Conservation (phyloP, 1,140 invertebrate genomes). For the Zaprionus nigranus region DNA sequence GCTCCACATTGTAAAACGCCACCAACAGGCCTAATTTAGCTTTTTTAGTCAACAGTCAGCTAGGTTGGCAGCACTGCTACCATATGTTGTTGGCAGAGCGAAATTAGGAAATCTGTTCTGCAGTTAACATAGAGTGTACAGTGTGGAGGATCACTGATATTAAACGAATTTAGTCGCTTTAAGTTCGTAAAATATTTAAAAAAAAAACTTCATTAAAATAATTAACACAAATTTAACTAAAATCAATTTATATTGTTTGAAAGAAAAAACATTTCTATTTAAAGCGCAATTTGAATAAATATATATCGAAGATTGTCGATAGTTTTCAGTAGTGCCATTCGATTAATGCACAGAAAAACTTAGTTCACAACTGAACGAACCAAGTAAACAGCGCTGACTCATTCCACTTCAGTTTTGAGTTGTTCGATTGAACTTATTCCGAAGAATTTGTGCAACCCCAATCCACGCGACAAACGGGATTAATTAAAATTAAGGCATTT, state of each 20-base stretch:
- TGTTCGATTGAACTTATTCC: constrained; percentile 11
- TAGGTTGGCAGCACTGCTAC: neutral
- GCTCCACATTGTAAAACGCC: no score
- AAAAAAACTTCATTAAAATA: neutral
- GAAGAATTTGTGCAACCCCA: constrained; percentile 8
- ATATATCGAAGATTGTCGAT: neutral
- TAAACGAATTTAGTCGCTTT: neutral
- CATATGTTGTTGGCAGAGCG: constrained; percentile 9
- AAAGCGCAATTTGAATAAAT: neutral
- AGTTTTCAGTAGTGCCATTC: neutral
- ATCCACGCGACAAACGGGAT: constrained; percentile 30
- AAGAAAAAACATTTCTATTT: neutral
- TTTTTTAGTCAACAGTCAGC: neutral
- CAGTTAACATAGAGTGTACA: neutral
- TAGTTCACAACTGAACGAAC: constrained; percentile 7
- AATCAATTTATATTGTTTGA: neutral
- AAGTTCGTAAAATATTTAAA: neutral
- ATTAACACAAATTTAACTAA: neutral
- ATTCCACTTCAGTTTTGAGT: neutral
- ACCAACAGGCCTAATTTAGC: neutral
- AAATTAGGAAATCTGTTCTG: neutral
- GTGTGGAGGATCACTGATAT: neutral
- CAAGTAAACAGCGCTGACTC: constrained; percentile 8
- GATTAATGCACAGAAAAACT: neutral
- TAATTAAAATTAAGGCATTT: constrained; percentile 7